These are phyloP conservation scores for Poeciliopsis turrubarensis DNA, from an alignment of 2,113 vertebrate species.

Conservation along the genomic window DNA sequence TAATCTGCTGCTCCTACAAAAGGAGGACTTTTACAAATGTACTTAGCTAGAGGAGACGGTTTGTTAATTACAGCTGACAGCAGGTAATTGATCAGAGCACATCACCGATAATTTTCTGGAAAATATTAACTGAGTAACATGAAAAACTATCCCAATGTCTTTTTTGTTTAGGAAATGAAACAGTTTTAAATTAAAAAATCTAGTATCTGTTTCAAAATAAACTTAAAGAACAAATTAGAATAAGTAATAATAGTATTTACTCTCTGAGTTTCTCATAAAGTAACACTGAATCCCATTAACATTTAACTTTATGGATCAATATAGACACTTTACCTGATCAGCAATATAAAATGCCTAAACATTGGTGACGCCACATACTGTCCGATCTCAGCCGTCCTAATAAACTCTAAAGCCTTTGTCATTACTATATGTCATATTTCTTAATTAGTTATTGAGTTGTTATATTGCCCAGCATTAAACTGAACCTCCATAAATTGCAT, in stretches of 20 bases:
- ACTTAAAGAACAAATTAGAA: no score
- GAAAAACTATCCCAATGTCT: background rate
- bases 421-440: background rate
- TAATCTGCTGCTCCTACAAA: background rate
- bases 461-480: background rate
- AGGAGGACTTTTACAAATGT: conserved; percentile 1
- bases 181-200: no score
- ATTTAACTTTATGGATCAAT: background rate
- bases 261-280: background rate
- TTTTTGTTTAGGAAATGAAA: background rate
- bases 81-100: conserved; percentile 9
- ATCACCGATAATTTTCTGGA: conserved; percentile 10
- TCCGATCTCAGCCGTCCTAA: no score
- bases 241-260: background rate
- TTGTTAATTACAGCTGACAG: background rate
- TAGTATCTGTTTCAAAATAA: no score
- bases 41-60: background rate
- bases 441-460: background rate
- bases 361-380: no score
- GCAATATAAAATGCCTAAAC: background rate
- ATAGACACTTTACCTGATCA: background rate
- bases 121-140: background rate
- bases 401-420: no score
- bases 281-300: background rate
- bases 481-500: background rate